Evolutionary conservation across 2,888 invertebrate species (phyloP).

Genomic region (Clitarchus hookeri): DNA sequence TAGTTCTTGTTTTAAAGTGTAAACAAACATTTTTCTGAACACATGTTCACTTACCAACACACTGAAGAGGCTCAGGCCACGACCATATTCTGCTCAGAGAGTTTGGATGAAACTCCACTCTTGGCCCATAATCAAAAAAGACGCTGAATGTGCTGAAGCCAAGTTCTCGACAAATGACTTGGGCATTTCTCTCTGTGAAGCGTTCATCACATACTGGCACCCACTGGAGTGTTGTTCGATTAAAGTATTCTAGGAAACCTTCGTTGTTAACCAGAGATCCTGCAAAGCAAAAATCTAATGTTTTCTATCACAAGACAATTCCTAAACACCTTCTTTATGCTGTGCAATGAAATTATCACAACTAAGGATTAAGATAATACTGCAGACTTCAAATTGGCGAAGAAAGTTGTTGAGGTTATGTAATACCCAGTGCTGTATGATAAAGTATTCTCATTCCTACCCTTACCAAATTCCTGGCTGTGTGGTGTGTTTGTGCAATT

Average conservation of each 20-base stretch:
- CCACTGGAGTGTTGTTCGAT: conserved; percentile 94
- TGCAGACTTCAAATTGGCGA: too few relatives aligned
- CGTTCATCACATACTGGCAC: conserved; percentile 94
- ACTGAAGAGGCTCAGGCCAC: conserved; percentile 90
- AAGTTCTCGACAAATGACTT: conserved; percentile 93
- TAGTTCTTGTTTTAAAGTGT: too few relatives aligned
- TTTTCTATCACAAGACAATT: too few relatives aligned
- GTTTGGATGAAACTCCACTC: conserved; percentile 88
- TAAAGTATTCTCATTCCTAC: neutral
- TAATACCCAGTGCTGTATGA: neutral
- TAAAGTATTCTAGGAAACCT: conserved; percentile 95
- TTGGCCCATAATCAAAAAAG: conserved; percentile 81
- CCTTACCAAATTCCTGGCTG: conserved; percentile 49
- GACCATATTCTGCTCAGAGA: conserved; percentile 87
- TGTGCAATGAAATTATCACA: too few relatives aligned
- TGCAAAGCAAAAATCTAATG: neutral
- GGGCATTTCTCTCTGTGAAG: conserved; percentile 95
- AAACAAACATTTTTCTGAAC: neutral
- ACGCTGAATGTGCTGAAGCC: conserved; percentile 89
- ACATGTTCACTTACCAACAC: conserved; percentile 51
- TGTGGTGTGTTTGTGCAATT: conserved; percentile 66
- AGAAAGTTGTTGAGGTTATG: too few relatives aligned
- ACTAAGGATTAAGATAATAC: too few relatives aligned
- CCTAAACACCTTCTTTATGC: too few relatives aligned
- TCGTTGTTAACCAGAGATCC: conserved; percentile 52